phyloP scores from a whole-genome alignment of 2,797 vertebrate genomes.

The Sphenopsis melanotis region DNA sequence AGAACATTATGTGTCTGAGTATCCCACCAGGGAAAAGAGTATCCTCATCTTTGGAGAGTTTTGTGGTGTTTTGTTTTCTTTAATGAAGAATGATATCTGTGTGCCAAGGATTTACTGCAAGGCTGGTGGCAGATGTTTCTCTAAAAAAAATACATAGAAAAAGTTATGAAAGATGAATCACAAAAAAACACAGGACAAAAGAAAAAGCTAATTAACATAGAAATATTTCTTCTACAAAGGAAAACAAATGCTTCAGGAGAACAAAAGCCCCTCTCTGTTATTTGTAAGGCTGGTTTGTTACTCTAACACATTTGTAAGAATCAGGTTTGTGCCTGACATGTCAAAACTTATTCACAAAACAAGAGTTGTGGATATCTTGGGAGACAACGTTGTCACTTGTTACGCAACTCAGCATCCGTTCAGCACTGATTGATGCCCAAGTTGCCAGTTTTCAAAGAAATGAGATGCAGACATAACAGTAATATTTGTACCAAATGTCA shows the following conservation, averaged over 20 bases:
- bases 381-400: constrained; percentile 75
- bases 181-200: constrained; percentile 34
- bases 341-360: constrained; percentile 79
- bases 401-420: constrained; percentile 75
- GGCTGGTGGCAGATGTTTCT: constrained; percentile 57
- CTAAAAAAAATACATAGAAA: not conserved
- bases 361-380: constrained; percentile 67
- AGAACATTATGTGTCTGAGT: constrained; percentile 73
- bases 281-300: constrained; percentile 42
- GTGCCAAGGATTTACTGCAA: constrained; percentile 55
- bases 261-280: constrained; percentile 24
- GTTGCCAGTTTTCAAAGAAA: constrained; percentile 65
- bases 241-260: constrained; percentile 25
- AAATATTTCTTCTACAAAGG: constrained; percentile 30
- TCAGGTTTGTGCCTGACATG: constrained; percentile 71
- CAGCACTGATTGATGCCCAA: constrained; percentile 80
- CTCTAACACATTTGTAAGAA: constrained; percentile 64
- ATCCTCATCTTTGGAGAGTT: constrained; percentile 62
- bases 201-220: constrained; percentile 55
- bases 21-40: constrained; percentile 63
- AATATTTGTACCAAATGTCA: constrained; percentile 72
- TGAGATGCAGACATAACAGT: constrained; percentile 65
- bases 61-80: constrained; percentile 49
- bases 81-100: constrained; percentile 66
- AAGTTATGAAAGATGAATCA: constrained; percentile 16